Conservation (phyloP, 2,797 vertebrate genomes). For the Melanotaenia maccullochi region DNA sequence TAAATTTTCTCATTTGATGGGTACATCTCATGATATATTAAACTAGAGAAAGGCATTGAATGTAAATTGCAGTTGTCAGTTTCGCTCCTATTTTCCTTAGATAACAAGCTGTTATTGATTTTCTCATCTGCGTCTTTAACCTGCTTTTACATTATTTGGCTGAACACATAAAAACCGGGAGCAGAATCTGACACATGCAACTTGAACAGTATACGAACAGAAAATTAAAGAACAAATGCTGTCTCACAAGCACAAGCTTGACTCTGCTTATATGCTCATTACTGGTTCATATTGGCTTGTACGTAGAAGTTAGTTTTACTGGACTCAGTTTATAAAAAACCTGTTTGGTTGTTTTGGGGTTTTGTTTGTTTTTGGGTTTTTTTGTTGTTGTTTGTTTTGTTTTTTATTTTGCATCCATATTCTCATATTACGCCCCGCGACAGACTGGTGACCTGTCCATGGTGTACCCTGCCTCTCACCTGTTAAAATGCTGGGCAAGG, state of each 20-base stretch:
- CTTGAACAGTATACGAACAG: neutral
- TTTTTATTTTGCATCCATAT: too few relatives aligned
- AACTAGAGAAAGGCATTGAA: slow-evolving; percentile 30
- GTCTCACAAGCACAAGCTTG: neutral
- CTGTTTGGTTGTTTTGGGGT: too few relatives aligned
- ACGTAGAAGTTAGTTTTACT: too few relatives aligned
- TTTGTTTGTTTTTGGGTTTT: too few relatives aligned
- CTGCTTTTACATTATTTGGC: slow-evolving; percentile 10
- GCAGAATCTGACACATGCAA: neutral
- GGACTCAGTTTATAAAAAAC: too few relatives aligned
- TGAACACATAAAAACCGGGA: neutral
- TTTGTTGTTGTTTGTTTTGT: too few relatives aligned
- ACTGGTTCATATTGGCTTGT: too few relatives aligned
- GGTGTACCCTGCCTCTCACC: too few relatives aligned
- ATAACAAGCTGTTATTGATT: slow-evolving; percentile 38
- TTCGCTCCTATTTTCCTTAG: slow-evolving; percentile 14
- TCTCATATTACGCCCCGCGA: too few relatives aligned
- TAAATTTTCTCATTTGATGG: slow-evolving; percentile 44
- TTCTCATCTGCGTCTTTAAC: neutral
- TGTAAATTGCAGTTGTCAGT: slow-evolving; percentile 19
- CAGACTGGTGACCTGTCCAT: too few relatives aligned
- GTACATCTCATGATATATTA: slow-evolving; percentile 19
- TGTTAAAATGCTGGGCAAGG: too few relatives aligned
- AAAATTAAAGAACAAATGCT: neutral
- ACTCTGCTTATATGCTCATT: too few relatives aligned